Conservation (phyloP, 1,140 invertebrate species). For the Lordiphosa clarofinis region DNA sequence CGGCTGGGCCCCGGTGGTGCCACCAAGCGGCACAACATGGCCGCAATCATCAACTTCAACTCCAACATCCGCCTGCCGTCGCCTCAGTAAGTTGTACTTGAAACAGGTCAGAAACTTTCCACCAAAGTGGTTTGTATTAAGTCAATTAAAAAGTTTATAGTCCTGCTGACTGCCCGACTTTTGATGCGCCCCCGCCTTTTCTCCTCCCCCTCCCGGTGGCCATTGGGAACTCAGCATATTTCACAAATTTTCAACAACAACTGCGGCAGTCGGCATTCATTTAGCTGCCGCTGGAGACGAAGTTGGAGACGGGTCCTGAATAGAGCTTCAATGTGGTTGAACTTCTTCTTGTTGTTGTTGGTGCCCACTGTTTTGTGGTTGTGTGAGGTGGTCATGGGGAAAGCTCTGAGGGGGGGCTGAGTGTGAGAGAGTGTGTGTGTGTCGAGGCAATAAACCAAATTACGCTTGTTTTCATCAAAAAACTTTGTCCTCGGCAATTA, state of each 20-base stretch:
- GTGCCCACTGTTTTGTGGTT: conserved; percentile 45
- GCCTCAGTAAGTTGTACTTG: conserved; percentile 61
- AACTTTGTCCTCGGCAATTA: conserved; percentile 69
- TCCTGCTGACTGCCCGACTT: conserved; percentile 74
- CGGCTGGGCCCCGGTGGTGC: conserved; percentile 10
- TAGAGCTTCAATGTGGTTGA: conserved; percentile 2
- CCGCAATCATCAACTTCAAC: conserved; percentile 71
- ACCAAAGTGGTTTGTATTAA: conserved; percentile 78
- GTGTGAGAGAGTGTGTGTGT: conserved; percentile 5
- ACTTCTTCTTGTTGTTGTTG: conserved; percentile 25
- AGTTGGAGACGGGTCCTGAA: conserved; percentile 14
- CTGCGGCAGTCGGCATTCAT: conserved; percentile 42
- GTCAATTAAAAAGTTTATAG: conserved; percentile 78
- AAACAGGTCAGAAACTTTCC: conserved; percentile 75
- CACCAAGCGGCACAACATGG: conserved; percentile 56
- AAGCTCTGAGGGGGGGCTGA: not conserved
- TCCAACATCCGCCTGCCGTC: conserved; percentile 16
- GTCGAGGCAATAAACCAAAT: conserved; percentile 64
- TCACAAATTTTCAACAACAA: conserved; percentile 51
- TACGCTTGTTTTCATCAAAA: conserved; percentile 76
- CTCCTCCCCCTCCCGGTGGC: not conserved
- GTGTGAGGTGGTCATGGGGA: not conserved
- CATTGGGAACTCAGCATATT: conserved; percentile 59
- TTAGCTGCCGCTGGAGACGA: conserved; percentile 20
- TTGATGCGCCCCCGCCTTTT: conserved; percentile 38